Evolutionary conservation across 2,113 vertebrate species (phyloP).

Genomic region (Oncorhynchus clarkii): DNA sequence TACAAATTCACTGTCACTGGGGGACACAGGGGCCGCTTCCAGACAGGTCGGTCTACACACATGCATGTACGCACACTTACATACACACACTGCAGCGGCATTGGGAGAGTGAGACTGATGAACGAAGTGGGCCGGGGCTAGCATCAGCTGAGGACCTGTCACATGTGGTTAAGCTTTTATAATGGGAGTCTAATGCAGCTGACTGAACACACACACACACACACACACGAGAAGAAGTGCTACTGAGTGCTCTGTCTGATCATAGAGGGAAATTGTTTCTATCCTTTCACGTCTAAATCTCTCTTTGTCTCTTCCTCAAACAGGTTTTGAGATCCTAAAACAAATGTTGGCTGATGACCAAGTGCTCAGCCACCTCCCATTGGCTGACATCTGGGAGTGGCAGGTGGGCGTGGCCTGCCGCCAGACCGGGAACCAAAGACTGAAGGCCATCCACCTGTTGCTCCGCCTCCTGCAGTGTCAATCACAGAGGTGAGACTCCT

Average conservation of each 20-base stretch:
- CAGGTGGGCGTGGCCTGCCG: conserved; percentile 93
- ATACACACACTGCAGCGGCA: neutral
- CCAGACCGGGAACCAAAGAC: conserved; percentile 88
- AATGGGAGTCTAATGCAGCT: conserved; percentile 18
- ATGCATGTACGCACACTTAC: neutral
- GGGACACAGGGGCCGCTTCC: conserved; percentile 93
- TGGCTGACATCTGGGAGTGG: conserved; percentile 94
- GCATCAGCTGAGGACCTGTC: conserved; percentile 8
- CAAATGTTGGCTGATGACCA: conserved; percentile 92
- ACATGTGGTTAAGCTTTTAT: conserved; percentile 14
- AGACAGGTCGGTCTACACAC: conserved; percentile 80
- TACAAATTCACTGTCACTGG: conserved; percentile 95
- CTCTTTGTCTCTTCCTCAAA: neutral
- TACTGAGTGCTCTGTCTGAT: too few relatives aligned
- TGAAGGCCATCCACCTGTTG: conserved; percentile 92
- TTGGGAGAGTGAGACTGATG: conserved; percentile 27
- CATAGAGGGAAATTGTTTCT: neutral
- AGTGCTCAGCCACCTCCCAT: conserved; percentile 80
- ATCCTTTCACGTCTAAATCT: neutral
- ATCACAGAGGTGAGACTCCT: conserved; percentile 73
- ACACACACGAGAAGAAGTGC: neutral
- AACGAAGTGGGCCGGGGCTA: neutral
- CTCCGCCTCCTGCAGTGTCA: conserved; percentile 85
- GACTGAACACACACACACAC: too few relatives aligned
- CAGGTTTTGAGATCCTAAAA: conserved; percentile 96